Percentiles rank a stretch among this genome's conserved stretches.
phyloP scores from a whole-genome alignment of 2,888 invertebrate genomes.

The Ceriagrion tenellum region DNA sequence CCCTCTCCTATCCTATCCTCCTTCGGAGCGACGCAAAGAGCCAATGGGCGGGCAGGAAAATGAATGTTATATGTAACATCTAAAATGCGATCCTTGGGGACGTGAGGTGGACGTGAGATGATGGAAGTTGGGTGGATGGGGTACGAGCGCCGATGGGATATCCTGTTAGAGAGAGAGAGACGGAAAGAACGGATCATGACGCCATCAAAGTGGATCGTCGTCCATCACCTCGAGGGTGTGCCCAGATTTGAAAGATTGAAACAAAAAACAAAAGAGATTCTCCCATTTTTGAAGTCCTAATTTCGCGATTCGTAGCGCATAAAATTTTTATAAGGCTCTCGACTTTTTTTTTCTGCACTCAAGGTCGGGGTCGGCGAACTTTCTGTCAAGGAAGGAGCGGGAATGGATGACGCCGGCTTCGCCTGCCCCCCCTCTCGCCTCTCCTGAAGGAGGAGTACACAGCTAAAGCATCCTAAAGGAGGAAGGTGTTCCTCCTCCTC shows the following conservation, averaged over 20 bases:
- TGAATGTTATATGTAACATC: neutral
- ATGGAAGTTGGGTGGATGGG: neutral
- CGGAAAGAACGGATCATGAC: neutral
- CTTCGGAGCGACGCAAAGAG: neutral
- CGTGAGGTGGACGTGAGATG: neutral
- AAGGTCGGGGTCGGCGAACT: slow-evolving; percentile 13
- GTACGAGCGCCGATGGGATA: neutral
- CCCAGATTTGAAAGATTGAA: neutral
- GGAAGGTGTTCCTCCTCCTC: neutral
- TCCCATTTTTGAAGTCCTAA: neutral
- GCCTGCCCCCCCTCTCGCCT: neutral
- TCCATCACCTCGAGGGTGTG: neutral
- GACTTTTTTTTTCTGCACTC: neutral
- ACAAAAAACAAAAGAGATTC: neutral
- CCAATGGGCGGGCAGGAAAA: neutral
- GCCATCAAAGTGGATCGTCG: neutral
- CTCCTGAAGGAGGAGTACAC: neutral
- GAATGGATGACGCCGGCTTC: neutral
- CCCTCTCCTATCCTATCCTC: neutral
- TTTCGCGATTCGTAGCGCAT: neutral
- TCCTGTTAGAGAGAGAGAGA: neutral
- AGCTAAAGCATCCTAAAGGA: neutral
- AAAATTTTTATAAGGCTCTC: neutral
- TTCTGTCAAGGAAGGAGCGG: neutral
- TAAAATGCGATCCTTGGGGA: neutral